Base-by-base conservation (phyloP, 1,140 invertebrate genomes). In the Doryteuthis pealeii region DNA sequence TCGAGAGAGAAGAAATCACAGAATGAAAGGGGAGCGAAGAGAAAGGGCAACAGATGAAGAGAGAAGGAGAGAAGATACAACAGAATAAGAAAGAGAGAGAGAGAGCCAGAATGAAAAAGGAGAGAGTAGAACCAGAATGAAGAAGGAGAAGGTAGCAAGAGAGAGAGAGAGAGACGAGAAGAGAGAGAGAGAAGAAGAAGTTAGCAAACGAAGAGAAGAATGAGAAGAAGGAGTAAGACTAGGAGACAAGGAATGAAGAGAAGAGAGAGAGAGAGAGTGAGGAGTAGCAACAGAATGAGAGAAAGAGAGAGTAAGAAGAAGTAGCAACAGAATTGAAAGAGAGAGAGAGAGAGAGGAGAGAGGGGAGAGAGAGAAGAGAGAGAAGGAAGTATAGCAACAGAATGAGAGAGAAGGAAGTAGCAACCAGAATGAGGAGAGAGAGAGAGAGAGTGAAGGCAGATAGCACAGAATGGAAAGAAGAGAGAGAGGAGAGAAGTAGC, bases 381-480 rank as follows among this genome's bases (percentile, higher is more conserved):
- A 49, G 12, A 12, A 49, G 12, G 22, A 49, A 15, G 45, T 49
- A 49, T 49, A 22, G 22, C 12, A 22, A 49, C 1, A 22, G 22
- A 49, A 1, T 49, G 45, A 15, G 45, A 49, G 45, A 22, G 22
- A 49, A 1, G 45, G 22, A 49, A 49, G 1, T 15, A 15, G 45
- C 45, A 49, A 49, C 22, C 22, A 49, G 45, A 49, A 49, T n/a
- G 45, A 49, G 45, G 45, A 49, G 45, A 15, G n/a, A n/a, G n/a
- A n/a, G n/a, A n/a, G n/a, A n/a, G n/a, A n/a, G n/a, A n/a, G n/a
- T n/a, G 31, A 14, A 31, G 15, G 26, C 22, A 72, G 28, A 62
- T 12, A 26, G n/a, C 22, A 62, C 12, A 65, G 45, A 72, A 49
- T 58, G 43, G 32, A 28, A 72, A 49, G 62, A 28, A 65, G 71